Evolutionary conservation across 1,140 invertebrate genomes (phyloP).

Genomic region (Pteromalus puparum): DNA sequence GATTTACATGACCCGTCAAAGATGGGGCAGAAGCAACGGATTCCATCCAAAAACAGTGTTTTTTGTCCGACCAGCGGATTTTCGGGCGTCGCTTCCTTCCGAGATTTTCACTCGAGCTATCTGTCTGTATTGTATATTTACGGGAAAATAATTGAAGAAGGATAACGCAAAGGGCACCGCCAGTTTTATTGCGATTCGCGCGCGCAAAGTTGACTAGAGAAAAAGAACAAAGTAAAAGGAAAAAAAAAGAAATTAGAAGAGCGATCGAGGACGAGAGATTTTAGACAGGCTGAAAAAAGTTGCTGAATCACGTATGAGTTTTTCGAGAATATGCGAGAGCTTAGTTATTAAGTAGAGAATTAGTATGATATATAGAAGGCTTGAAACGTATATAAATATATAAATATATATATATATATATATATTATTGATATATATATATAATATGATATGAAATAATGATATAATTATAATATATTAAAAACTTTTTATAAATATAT

Average conservation of each 20-base stretch:
- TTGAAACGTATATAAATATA: slow-evolving; percentile 69
- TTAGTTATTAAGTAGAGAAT: slow-evolving; percentile 62
- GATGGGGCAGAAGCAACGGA: slow-evolving; percentile 60
- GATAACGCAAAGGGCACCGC: neutral
- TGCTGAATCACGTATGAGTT: slow-evolving; percentile 48
- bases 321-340: slow-evolving; percentile 54
- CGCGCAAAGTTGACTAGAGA: neutral
- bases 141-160: slow-evolving; percentile 38
- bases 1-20: neutral
- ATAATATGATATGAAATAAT: slow-evolving; percentile 53
- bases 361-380: slow-evolving; percentile 71
- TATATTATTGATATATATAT: slow-evolving; percentile 43
- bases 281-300: slow-evolving; percentile 8
- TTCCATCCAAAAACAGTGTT: slow-evolving; percentile 65
- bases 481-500: slow-evolving; percentile 77
- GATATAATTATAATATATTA: slow-evolving; percentile 71
- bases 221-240: neutral
- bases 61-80: slow-evolving; percentile 29
- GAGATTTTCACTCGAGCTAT: slow-evolving; percentile 56
- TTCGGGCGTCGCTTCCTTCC: slow-evolving; percentile 63
- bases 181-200: slow-evolving; percentile 11
- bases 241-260: neutral
- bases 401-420: slow-evolving; percentile 53
- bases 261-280: neutral
- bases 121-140: slow-evolving; percentile 62